Base-by-base conservation (phyloP, 2,888 invertebrate species). In the Spodoptera picta region DNA sequence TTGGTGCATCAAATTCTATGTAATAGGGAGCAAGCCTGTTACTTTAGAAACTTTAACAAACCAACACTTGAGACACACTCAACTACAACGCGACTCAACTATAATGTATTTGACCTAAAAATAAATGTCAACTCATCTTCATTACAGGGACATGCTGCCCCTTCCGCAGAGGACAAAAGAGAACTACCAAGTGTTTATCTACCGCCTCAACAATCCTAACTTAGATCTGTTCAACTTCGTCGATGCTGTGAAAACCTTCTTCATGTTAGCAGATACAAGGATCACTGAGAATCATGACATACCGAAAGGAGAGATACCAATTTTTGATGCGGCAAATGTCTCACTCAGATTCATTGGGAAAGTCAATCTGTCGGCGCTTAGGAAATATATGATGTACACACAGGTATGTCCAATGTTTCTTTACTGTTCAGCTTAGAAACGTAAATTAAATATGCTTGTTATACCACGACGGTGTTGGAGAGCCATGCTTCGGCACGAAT, bases 381-480 rank as follows among this genome's bases (percentile, higher is more conserved):
- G 96, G 54, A 96, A 96, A 83, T 97, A 97, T 82, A 96, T 97
- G 96, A 92, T 96, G 80, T 97, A 96, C 79, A 96, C 96, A 51
- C 97, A 96, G 92, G 96, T 96, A 76, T 60, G 84, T 83, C 14
- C 14, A 6, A 11, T 19, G 9, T 31, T 43, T 27, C 19, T 19
- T 19, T 19, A 19, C 19, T 19, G 19, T 19, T 19, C 19, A 19
- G 6, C 31, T 6, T 31, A 1, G 2, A 31, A 31, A 31, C 31
- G 6, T 6, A 31, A 31, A 31, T 31, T 6, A 31, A 31, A 6
- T 31, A 31, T 31, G 31, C 19, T 19, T 19, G 1, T 19, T 19
- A 19, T 19, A 19, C 19, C 19, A 19, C 19, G 19, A 19, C 19
- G 2, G 19, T 19, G 19, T 19, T 1, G 19, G 19, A 19, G 19